Evolutionary conservation across 2,797 vertebrate species (phyloP).

Genomic region (Capromys pilorides): DNA sequence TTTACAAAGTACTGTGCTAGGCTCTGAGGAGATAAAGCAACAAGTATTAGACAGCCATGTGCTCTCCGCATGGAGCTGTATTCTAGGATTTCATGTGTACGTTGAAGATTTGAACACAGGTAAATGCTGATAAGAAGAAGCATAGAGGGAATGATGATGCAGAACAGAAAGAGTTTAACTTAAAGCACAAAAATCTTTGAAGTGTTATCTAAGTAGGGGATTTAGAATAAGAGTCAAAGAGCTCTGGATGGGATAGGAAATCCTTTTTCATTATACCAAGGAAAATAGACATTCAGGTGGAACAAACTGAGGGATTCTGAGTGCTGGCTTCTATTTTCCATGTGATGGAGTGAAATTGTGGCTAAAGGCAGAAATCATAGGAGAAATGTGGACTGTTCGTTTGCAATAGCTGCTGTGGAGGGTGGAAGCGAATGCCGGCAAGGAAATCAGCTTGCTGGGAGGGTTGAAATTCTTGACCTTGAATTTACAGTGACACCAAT

Average conservation of each 20-base stretch:
- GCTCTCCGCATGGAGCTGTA: background rate
- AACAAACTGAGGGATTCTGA: conserved; percentile 21
- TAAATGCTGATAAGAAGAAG: conserved; percentile 36
- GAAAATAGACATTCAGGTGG: background rate
- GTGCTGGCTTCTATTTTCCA: background rate
- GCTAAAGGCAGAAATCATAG: background rate
- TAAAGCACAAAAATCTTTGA: conserved; percentile 16
- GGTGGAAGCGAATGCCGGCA: background rate
- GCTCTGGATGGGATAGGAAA: background rate
- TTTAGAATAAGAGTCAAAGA: conserved; percentile 33
- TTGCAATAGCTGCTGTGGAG: background rate
- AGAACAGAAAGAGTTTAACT: conserved; percentile 18
- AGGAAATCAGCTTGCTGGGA: conserved; percentile 47
- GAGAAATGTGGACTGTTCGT: background rate
- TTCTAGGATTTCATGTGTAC: background rate
- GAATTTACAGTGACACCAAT: conserved; percentile 53
- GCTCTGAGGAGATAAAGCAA: background rate
- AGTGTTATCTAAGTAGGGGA: background rate
- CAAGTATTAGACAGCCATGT: background rate
- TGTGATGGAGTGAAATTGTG: conserved; percentile 9
- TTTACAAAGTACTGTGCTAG: background rate
- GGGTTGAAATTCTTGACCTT: conserved; percentile 54
- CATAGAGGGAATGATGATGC: background rate
- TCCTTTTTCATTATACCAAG: background rate
- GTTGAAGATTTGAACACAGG: conserved; percentile 32